phyloP scores from a whole-genome alignment of 2,888 invertebrate genomes.

The Cenopis cana region DNA sequence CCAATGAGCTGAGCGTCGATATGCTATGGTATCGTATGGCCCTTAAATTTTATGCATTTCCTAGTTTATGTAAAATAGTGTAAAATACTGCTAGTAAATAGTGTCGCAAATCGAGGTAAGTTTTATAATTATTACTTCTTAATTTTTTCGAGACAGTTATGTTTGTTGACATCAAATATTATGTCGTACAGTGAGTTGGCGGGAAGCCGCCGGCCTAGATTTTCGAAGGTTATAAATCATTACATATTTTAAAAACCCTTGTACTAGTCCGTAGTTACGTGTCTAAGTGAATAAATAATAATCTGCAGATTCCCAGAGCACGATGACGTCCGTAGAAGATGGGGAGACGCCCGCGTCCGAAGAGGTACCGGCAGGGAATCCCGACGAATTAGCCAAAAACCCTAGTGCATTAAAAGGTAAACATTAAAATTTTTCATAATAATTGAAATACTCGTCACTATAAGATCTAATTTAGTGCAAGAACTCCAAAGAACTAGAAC shows the following conservation, averaged over 20 bases:
- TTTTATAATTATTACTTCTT: background rate
- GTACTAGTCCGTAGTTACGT: background rate
- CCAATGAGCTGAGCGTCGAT: constrained; percentile 58
- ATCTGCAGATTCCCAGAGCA: constrained; percentile 17
- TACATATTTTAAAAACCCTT: constrained; percentile 6
- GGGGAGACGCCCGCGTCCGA: constrained; percentile 65
- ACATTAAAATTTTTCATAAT: background rate
- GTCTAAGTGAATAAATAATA: constrained; percentile 18
- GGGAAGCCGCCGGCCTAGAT: constrained; percentile 55
- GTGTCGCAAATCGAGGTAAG: background rate
- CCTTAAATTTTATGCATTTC: constrained; percentile 21
- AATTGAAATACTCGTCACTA: background rate
- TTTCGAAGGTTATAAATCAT: constrained; percentile 47
- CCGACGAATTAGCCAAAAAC: constrained; percentile 87
- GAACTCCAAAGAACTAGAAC: background rate
- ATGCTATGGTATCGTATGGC: constrained; percentile 43
- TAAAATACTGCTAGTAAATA: constrained; percentile 4
- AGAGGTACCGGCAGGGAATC: constrained; percentile 78
- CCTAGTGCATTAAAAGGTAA: constrained; percentile 86
- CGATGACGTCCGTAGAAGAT: constrained; percentile 76
- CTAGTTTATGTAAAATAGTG: background rate
- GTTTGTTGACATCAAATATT: constrained; percentile 39
- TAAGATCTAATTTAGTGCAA: background rate
- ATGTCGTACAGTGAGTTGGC: constrained; percentile 51
- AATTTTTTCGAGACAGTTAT: background rate